Evolutionary conservation across 2,113 vertebrate genomes (phyloP), one percentile per base, ranked within the genome.

Genomic region (Alligator mississippiensis): DNA sequence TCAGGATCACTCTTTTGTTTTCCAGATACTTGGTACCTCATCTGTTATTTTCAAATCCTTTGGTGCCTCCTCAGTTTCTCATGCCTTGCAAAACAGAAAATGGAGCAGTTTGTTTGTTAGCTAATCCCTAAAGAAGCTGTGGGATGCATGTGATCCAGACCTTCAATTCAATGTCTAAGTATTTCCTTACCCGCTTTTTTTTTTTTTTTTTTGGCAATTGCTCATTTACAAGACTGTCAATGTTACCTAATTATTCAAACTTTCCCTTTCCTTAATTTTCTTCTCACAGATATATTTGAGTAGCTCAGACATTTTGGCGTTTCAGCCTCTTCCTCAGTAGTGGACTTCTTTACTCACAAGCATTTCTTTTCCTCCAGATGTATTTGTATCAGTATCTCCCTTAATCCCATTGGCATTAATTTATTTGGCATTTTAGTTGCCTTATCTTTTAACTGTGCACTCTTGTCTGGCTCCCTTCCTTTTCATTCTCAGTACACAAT

Each of bases 331-430:
- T 66, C 64, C 18, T 91, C 55, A 68, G 82, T 87, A 93, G 70
- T 3, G 17, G 27, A 21, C 27, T 34, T 80, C 7, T 61, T 82
- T 90, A 80, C 70, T 95, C 66, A 82, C 82, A 95, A 77, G 86
- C 38, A 79, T 92, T 95, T 94, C 2, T 96, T 92, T 85, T 91
- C 66, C 70, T 86, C 63, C 82, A 90, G 80, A 72, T 27, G 58
- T 54, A 89, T 86, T 85, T 95, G 21, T 92, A 79, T 85, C 60
- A 84, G 54, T 76, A 62, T 80, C 2, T 0, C 58, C 75, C 57
- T 47, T 93, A 96, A 96, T 96, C 84, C 80, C 82, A 94, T 0
- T 93, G 86, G 90, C 84, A 89, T 92, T 81, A 95, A 75, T 66
- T 82, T 95, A 91, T 77, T 95, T 75, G 60, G 57, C 88, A 60